phyloP scores from a whole-genome alignment of 2,113 vertebrate species.

The Lichenostomus cassidix region DNA sequence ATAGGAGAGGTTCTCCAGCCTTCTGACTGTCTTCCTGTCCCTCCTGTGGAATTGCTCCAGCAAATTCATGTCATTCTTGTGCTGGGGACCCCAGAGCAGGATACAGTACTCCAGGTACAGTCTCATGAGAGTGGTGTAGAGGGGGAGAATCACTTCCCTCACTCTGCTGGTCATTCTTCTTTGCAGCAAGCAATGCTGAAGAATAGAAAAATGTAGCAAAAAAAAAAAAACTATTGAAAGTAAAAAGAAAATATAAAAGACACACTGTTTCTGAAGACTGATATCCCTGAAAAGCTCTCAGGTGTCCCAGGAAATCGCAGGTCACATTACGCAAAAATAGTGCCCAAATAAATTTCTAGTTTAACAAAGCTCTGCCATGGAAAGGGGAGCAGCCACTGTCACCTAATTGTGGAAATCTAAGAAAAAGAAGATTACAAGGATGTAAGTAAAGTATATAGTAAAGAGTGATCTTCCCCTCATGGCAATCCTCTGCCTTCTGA shows the following conservation, averaged over 20 bases:
- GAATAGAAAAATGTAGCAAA: neutral
- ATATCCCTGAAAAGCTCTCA: neutral
- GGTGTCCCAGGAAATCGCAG: neutral
- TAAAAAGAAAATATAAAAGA: neutral
- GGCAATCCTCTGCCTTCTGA: neutral
- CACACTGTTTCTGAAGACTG: neutral
- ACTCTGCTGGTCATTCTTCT: neutral
- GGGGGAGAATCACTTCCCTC: neutral
- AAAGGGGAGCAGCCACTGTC: neutral
- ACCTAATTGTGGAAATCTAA: neutral
- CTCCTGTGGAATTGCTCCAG: neutral
- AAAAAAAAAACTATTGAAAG: neutral
- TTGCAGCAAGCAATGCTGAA: neutral
- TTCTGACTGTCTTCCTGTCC: neutral
- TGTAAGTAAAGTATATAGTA: neutral
- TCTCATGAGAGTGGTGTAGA: neutral
- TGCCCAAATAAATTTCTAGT: neutral
- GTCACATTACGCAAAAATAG: neutral
- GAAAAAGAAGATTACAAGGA: neutral
- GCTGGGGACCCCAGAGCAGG: neutral
- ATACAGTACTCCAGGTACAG: neutral
- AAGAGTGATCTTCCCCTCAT: neutral
- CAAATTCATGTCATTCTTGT: rapidly evolving
- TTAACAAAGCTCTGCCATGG: neutral
- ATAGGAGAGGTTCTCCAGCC: neutral